Base-by-base conservation (phyloP, 2,888 invertebrate species). In the Drosophila nr. perissopoda region DNA sequence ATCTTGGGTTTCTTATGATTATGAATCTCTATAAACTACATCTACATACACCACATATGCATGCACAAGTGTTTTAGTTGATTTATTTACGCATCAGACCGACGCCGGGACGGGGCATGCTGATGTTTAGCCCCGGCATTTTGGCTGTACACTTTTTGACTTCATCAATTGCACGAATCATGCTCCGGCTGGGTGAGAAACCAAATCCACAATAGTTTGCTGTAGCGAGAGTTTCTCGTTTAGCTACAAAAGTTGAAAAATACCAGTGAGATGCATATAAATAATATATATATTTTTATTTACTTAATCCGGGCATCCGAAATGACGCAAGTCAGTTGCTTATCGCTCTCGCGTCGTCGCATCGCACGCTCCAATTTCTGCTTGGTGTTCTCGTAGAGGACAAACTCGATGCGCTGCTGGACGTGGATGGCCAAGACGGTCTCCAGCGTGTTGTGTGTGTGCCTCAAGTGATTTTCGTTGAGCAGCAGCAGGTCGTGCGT, bases 151-250 rank as follows among this genome's bases (percentile, higher is more conserved):
- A 83, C 69, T 88, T 91, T 52, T 91, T 92, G 0, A 91, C 89
- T 59, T 93, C 93, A 34, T 93, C 92, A 25, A 93, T 91, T 27
- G 93, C 93, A 53, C 88, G 77, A 5, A 91, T 29, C 38, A 93
- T 75, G 61, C 92, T 91, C 89, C 4, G 93, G 93, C 33, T 93
- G 93, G 1, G 92, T 92, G 13, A 93, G 79, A 70, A 93, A 93
- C 93, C 93, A 93, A 56, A 93, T 91, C 93, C 93, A 93, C 13
- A 93, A 79, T 10, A 91, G 69, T 54, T 91, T 86, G 49, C 87
- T 88, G 42, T 91, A 91, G 34, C 92, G 91, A 91, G 4, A 93
- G 79, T 58, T 83, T 89, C 53, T 93, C 92, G 38, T 87, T 83
- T 38, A 88, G 85, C 92, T 93, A 36, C 42, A 21, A 42, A 11